Base-by-base conservation (phyloP, 2,797 vertebrate genomes). In the Spea hammondii region DNA sequence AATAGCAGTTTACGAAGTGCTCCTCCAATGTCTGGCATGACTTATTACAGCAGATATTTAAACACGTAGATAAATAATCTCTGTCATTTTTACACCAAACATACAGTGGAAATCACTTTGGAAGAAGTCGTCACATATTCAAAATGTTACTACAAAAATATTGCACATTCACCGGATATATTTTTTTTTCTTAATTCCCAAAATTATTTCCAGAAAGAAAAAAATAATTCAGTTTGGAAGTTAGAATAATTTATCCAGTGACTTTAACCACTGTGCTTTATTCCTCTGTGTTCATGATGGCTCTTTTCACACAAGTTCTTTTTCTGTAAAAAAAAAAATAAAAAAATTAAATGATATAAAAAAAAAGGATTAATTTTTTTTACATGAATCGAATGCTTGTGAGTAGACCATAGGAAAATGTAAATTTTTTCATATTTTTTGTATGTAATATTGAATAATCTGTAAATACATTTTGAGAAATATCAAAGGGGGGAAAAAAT, bases 211-310 rank as follows among this genome's bases (percentile, higher is more conserved):
- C 64, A 77, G 50, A 54, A 11, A 65, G n/a, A 65, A 50, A 73
- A 77, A 70, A 79, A 45, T 11, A 4, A 11, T 72, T 50, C 53
- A 7, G 76, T 82, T 1, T 62, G 79, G 79, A 47, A 14, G n/a
- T 53, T 83, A 83, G 85, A 84, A 83, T 84, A 82, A 87, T 74
- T 81, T 81, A 81, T 81, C 79, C 7, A 73, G 10, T 84, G 85
- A 79, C 10, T 65, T 32, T 9, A 79, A 83, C 77, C 65, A 0
- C 82, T 83, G 1, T 0, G 74, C 54, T 70, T 53, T 69, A 17
- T 0, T 47, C 70, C 74, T 47, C 68, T 47, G 32, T 81, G 53
- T 67, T 76, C 64, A 8, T 9, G 13, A 57, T 53, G 78, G 84
- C 84, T 82, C 67, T 60, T 49, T 72, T 80, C 71, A 66, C 74